A percentile compares a stretch with the other conserved stretches of the same genome.
These are phyloP conservation scores for Cathartes aura DNA, from an alignment of 2,113 vertebrate genomes.

Conservation along the genomic window DNA sequence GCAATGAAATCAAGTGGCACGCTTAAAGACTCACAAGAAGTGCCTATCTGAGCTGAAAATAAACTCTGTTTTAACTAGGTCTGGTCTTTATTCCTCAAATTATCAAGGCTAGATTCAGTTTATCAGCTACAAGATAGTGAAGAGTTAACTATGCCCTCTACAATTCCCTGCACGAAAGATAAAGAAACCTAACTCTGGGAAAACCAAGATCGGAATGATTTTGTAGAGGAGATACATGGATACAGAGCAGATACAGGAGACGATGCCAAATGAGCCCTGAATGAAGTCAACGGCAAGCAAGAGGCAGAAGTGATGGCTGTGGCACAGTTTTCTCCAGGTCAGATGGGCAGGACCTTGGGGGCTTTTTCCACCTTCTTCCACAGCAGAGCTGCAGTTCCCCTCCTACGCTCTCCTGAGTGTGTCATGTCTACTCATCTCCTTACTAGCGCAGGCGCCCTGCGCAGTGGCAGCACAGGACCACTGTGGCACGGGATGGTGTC, in stretches of 20 bases:
- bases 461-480: not conserved
- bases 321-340: not conserved
- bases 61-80: not conserved
- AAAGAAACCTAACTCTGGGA: not conserved
- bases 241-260: not conserved
- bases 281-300: not conserved
- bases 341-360: not conserved
- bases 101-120: not conserved
- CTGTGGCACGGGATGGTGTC: not conserved
- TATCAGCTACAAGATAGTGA: not conserved
- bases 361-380: not conserved
- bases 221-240: not conserved
- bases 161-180: not conserved
- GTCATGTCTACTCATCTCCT: rapidly evolving
- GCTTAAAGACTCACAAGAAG: not conserved
- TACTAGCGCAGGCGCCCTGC: not conserved
- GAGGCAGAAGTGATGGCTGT: not conserved
- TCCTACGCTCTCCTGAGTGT: not conserved
- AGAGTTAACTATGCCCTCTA: not conserved
- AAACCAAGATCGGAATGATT: not conserved
- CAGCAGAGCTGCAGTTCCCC: not conserved
- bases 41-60: not conserved
- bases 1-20: not conserved
- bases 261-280: not conserved
- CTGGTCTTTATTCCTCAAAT: not conserved